Evolutionary conservation across 92 coral and sea anemone species (phyloP), one percentile per base, ranked within the genome.

Genomic region (Parazoanthus darwini): DNA sequence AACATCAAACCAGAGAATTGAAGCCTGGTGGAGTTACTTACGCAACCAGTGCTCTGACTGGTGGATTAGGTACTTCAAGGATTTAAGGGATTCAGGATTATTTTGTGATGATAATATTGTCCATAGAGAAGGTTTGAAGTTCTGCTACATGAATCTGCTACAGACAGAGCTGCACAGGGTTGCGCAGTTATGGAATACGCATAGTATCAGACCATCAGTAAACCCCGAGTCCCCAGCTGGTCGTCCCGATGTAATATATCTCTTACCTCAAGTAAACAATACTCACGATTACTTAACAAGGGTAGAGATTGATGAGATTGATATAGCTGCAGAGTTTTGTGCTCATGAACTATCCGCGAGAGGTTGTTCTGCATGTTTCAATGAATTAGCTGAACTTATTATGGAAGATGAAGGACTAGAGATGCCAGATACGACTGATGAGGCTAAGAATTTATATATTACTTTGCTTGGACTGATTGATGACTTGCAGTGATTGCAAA

Each of bases 331-430:
- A 63, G 92, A 89, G 73, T 77, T 82, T 89, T 89, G 92, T 51
- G 79, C 92, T 78, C 82, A 80, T 66, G 82, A 85, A 72, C 80
- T 92, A 46, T 59, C 88, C 81, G 75, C 82, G 18, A 88, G 72
- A 51, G 96, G 90, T 54, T 93, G 91, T 89, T 91, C 92, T 20
- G 88, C 86, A 29, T 54, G 89, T 88, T 93, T 93, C 77, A 82
- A 88, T 78, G 92, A 89, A 68, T 86, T 93, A 87, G 96, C 91
- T 33, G 89, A 78, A 74, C 89, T 91, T 93, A 93, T 93, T 36
- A 91, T 89, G 91, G 91, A 91, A 86, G 96, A 93, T 81, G 90
- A 93, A 77, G 91, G 90, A 50, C 56, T 50, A 50, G 56, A 50
- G 56, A 50, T 50, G 56, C 56, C 56, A 50, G 7, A 50, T 50